Evolutionary conservation across 2,888 invertebrate genomes (phyloP).

Genomic region (Melinaea marsaeus): DNA sequence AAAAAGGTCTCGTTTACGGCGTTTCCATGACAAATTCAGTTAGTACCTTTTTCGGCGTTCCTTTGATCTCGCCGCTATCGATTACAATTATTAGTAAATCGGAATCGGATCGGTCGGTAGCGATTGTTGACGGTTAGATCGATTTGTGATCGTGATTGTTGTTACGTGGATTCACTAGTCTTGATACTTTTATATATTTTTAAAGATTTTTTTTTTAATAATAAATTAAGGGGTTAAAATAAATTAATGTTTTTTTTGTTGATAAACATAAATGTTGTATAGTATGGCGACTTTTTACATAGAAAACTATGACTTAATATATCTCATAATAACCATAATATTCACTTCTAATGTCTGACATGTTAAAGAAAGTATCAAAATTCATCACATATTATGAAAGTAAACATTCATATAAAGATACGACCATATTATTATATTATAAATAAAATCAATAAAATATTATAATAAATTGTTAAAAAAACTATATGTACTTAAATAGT

Average conservation of each 20-base stretch:
- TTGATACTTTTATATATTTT: slow-evolving; percentile 30
- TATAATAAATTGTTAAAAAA: slow-evolving; percentile 3
- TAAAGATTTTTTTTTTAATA: background rate
- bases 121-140: slow-evolving; percentile 55
- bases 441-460: background rate
- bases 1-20: slow-evolving; percentile 32
- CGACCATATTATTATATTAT: background rate
- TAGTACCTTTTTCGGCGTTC: slow-evolving; percentile 29
- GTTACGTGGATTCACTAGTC: slow-evolving; percentile 26
- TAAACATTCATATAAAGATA: too few relatives aligned
- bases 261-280: too few relatives aligned
- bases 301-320: too few relatives aligned
- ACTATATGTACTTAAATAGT: slow-evolving; percentile 27
- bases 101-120: slow-evolving; percentile 61
- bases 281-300: too few relatives aligned
- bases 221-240: background rate
- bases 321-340: too few relatives aligned
- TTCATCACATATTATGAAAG: too few relatives aligned
- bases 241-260: too few relatives aligned
- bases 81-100: slow-evolving; percentile 53
- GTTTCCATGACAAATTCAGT: slow-evolving; percentile 58
- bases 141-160: slow-evolving; percentile 56
- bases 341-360: too few relatives aligned
- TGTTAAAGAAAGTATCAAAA: too few relatives aligned
- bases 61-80: slow-evolving; percentile 52